Conservation (phyloP, 2,888 invertebrate species). For the Saturnia pavonia region DNA sequence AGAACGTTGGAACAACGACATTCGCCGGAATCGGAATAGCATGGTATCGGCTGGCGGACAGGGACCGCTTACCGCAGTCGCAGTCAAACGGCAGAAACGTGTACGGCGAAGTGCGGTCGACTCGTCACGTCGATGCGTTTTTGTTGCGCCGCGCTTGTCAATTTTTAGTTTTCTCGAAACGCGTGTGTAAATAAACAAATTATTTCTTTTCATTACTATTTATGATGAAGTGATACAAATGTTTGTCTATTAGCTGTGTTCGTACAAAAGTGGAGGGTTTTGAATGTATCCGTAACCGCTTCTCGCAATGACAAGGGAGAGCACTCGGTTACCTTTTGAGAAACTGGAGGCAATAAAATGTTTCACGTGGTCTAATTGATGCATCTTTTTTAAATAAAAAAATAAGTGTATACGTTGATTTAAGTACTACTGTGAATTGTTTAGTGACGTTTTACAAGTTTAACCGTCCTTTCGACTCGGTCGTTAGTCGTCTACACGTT, state of each 20-base stretch:
- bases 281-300: constrained; percentile 75
- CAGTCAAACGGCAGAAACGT: constrained; percentile 70
- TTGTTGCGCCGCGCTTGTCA: constrained; percentile 76
- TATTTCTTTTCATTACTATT: constrained; percentile 71
- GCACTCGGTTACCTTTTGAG: constrained; percentile 78
- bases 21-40: constrained; percentile 65
- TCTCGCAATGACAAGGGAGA: constrained; percentile 81
- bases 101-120: constrained; percentile 81
- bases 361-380: constrained; percentile 78
- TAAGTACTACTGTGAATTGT: constrained; percentile 77
- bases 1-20: constrained; percentile 65
- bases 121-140: constrained; percentile 81
- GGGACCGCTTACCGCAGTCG: constrained; percentile 22
- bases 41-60: constrained; percentile 38
- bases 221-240: constrained; percentile 75
- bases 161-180: constrained; percentile 74
- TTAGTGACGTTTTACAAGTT: constrained; percentile 69
- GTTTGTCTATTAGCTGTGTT: constrained; percentile 74
- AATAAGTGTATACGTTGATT: constrained; percentile 77
- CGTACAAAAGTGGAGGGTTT: constrained; percentile 69
- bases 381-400: constrained; percentile 57
- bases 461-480: constrained; percentile 63
- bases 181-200: constrained; percentile 80
- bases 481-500: constrained; percentile 76
- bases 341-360: constrained; percentile 80